A percentile compares a stretch with the other conserved stretches of the same genome.
phyloP scores from a whole-genome alignment of 2,888 invertebrate genomes.

The Volucella zonaria region DNA sequence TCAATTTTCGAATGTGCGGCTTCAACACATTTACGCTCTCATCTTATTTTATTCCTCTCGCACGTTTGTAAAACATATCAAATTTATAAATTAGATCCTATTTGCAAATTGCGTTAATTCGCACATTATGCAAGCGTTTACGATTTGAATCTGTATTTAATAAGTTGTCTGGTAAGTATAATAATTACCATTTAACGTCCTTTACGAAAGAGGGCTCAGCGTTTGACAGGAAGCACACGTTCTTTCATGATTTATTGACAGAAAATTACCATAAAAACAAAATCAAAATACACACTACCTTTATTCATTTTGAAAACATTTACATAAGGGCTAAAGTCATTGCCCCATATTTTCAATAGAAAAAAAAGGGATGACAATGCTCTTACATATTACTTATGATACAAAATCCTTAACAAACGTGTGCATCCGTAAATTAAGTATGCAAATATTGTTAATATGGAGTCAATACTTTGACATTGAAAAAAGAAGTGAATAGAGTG shows the following conservation, averaged over 20 bases:
- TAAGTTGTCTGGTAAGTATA: slow-evolving; percentile 6
- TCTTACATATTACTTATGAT: slow-evolving; percentile 66
- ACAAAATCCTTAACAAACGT: slow-evolving; percentile 51
- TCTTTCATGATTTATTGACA: slow-evolving; percentile 75
- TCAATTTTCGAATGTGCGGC: too few species aligned
- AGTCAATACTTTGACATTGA: slow-evolving; percentile 45
- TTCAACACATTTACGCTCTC: too few species aligned
- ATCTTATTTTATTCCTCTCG: background rate
- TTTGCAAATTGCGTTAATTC: slow-evolving; percentile 54
- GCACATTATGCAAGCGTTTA: slow-evolving; percentile 39
- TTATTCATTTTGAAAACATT: background rate
- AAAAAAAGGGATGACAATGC: slow-evolving; percentile 63
- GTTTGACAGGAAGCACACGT: slow-evolving; percentile 81
- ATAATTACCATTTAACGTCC: slow-evolving; percentile 60
- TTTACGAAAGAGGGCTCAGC: slow-evolving; percentile 6
- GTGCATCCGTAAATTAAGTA: slow-evolving; percentile 61
- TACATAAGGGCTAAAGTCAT: slow-evolving; percentile 14
- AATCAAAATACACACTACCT: slow-evolving; percentile 40
- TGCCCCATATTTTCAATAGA: slow-evolving; percentile 45
- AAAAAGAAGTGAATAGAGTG: slow-evolving; percentile 1
- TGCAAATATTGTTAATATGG: slow-evolving; percentile 68
- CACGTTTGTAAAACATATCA: background rate
- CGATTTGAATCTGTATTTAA: slow-evolving; percentile 21
- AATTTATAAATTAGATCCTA: slow-evolving; percentile 17
- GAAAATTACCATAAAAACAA: slow-evolving; percentile 69